Conservation (phyloP, 2,888 invertebrate species). For the Lycocerus yunnanus region DNA sequence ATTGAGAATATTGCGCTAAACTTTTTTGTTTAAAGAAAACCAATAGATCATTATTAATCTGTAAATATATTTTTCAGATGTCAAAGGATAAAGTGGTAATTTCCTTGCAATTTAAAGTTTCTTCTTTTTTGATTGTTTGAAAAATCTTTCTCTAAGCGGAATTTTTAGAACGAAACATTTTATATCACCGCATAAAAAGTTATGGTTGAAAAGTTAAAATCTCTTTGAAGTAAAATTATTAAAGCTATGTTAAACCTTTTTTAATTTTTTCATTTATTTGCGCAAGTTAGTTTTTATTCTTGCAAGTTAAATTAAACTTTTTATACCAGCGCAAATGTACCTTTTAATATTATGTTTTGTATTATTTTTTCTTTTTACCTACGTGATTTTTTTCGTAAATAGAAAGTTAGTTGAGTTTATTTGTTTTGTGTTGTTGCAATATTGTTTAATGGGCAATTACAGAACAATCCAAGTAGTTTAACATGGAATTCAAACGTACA, state of each 20-base stretch:
- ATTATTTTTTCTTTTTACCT: too few relatives aligned
- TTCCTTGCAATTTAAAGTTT: background rate
- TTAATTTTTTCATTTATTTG: background rate
- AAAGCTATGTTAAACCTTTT: background rate
- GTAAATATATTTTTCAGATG: background rate
- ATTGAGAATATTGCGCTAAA: background rate
- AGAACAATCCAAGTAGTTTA: too few relatives aligned
- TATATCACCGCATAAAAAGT: background rate
- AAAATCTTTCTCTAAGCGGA: background rate
- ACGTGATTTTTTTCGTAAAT: background rate
- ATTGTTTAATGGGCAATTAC: too few relatives aligned
- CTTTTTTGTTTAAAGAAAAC: background rate
- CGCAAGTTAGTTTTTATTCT: background rate
- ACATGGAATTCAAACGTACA: background rate
- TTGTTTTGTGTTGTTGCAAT: background rate
- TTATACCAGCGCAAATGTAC: too few relatives aligned
- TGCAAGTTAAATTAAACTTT: background rate
- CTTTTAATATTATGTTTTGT: too few relatives aligned
- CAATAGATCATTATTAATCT: background rate
- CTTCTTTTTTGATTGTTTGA: background rate
- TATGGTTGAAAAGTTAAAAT: background rate
- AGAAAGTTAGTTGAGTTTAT: too few relatives aligned
- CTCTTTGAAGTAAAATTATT: background rate
- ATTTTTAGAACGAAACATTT: background rate
- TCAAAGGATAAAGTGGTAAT: background rate